These are phyloP conservation scores for Drosophila neocordata DNA, from an alignment of 1,140 invertebrate species.

Conservation along the genomic window DNA sequence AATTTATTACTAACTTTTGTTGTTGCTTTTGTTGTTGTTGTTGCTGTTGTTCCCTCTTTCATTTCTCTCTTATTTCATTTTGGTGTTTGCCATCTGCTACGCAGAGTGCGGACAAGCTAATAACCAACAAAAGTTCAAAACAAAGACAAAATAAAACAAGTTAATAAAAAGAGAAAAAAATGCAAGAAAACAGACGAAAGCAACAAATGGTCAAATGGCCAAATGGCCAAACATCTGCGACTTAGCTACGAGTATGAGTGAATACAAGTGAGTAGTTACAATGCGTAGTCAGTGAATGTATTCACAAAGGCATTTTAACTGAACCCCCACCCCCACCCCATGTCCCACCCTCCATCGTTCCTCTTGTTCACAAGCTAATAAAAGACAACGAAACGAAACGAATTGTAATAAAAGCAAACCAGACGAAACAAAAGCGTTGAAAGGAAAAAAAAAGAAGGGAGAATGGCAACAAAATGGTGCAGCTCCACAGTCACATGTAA, in stretches of 20 bases:
- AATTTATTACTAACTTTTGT: constrained; percentile 70
- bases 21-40: background rate
- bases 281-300: constrained; percentile 25
- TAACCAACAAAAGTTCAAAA: constrained; percentile 69
- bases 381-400: constrained; percentile 42
- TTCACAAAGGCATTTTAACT: constrained; percentile 56
- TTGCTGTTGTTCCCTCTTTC: background rate
- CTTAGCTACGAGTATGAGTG: constrained; percentile 21
- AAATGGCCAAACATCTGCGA: constrained; percentile 53
- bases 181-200: constrained; percentile 53
- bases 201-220: constrained; percentile 44
- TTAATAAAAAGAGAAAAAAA: constrained; percentile 43
- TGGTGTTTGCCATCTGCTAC: constrained; percentile 52
- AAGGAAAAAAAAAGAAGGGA: constrained; percentile 23
- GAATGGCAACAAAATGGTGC: constrained; percentile 36
- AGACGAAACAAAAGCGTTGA: constrained; percentile 64
- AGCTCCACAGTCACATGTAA: too few relatives aligned
- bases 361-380: constrained; percentile 61
- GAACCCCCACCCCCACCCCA: background rate
- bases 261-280: constrained; percentile 16
- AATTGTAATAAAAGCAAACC: constrained; percentile 66
- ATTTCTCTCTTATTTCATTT: background rate
- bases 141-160: constrained; percentile 49
- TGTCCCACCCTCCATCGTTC: background rate
- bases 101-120: constrained; percentile 55